Percentiles rank a stretch among this genome's conserved stretches.
These are phyloP conservation scores for Emydocephalus ijimae DNA, from an alignment of 2,113 vertebrate species.

Conservation along the genomic window DNA sequence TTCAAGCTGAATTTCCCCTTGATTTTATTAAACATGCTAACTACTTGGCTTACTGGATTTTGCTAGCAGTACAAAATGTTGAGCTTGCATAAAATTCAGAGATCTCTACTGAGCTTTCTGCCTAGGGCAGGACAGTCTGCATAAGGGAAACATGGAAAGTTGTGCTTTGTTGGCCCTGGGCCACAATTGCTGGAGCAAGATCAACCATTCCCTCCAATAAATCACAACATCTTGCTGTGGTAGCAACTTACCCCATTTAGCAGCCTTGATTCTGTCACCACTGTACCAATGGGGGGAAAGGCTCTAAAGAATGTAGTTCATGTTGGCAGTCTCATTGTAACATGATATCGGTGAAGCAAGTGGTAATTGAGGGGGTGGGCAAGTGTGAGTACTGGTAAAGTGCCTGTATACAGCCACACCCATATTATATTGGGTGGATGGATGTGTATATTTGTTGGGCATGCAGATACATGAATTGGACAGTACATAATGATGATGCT, in stretches of 20 bases:
- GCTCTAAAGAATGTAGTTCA: neutral
- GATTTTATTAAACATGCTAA: neutral
- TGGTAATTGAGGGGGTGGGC: neutral
- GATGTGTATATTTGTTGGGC: neutral
- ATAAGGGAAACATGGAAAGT: neutral
- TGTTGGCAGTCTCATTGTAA: neutral
- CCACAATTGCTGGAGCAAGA: neutral
- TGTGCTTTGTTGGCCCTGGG: neutral
- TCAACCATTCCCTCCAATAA: neutral
- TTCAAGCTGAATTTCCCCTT: neutral
- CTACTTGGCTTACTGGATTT: neutral
- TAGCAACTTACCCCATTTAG: neutral
- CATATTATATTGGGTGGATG: neutral
- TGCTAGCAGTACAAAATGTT: neutral
- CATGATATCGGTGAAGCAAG: neutral
- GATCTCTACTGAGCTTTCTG: neutral
- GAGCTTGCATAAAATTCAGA: neutral
- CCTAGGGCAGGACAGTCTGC: neutral
- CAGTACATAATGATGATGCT: neutral
- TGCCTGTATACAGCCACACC: neutral
- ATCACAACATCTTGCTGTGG: neutral
- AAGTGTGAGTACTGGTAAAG: neutral
- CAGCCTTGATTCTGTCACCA: neutral
- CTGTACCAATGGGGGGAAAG: neutral
- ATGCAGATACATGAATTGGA: neutral